Evolutionary conservation across 1,140 invertebrate species (phyloP).

Genomic region (Musca vetustissima): DNA sequence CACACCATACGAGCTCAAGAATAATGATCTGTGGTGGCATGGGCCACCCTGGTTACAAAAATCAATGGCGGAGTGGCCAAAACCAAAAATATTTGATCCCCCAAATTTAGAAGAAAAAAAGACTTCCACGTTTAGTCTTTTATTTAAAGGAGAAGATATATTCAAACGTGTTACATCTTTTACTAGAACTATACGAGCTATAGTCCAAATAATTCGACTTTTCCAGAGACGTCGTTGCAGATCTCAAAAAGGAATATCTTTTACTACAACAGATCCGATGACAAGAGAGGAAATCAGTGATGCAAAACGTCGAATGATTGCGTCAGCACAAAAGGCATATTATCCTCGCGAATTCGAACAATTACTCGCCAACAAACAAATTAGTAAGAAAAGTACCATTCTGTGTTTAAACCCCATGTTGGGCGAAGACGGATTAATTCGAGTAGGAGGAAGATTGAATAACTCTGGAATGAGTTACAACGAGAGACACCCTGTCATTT

Average conservation of each 20-base stretch:
- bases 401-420: constrained; percentile 5
- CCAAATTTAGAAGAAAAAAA: not conserved
- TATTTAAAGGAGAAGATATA: not conserved
- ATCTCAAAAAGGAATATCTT: no score
- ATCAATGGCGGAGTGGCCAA: not conserved
- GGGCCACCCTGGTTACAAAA: constrained; percentile 33
- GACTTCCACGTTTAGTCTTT: not conserved
- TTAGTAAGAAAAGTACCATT: not conserved
- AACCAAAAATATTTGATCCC: not conserved
- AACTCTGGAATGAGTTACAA: constrained; percentile 3
- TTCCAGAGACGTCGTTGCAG: no score
- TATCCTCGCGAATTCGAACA: not conserved
- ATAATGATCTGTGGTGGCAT: constrained; percentile 35
- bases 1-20: constrained; percentile 9
- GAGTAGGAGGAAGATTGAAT: not conserved
- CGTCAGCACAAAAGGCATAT: not conserved
- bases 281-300: no score
- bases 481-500: constrained; percentile 1
- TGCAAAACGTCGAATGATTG: not conserved
- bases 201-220: not conserved
- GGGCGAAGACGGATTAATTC: not conserved
- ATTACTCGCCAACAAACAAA: not conserved
- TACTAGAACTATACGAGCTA: not conserved
- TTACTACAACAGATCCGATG: no score
- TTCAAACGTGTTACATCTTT: not conserved